Evolutionary conservation across 2,113 vertebrate genomes (phyloP).

Genomic region (Corythornis vintsioides): DNA sequence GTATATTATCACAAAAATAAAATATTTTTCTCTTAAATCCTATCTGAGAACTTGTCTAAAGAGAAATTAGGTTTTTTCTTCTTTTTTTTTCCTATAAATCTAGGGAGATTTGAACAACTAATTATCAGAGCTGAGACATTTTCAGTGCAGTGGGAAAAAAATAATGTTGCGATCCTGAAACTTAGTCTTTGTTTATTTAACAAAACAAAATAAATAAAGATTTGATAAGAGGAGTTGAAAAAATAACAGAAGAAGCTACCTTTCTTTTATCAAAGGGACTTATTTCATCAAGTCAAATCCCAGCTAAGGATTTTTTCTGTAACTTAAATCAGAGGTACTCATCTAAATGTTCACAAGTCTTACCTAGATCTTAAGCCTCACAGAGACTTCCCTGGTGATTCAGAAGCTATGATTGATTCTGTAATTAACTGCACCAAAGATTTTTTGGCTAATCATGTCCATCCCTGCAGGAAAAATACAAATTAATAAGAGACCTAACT

Average conservation of each 20-base stretch:
- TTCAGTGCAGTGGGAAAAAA: neutral
- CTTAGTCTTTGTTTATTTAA: neutral
- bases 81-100: neutral
- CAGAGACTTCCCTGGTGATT: neutral
- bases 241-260: neutral
- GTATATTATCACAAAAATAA: neutral
- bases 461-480: neutral
- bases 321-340: neutral
- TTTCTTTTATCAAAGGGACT: neutral
- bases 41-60: neutral
- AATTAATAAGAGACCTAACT: neutral
- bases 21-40: neutral
- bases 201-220: neutral
- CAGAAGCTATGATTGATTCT: neutral
- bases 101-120: neutral
- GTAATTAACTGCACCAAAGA: neutral
- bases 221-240: neutral
- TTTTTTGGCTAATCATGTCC: neutral
- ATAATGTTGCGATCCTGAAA: slow-evolving; percentile 1
- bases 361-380: neutral
- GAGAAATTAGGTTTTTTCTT: neutral
- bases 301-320: neutral
- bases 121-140: neutral
- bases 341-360: neutral
- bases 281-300: neutral